Base-by-base conservation (phyloP, 2,797 vertebrate genomes). In the Coregonus sp. region DNA sequence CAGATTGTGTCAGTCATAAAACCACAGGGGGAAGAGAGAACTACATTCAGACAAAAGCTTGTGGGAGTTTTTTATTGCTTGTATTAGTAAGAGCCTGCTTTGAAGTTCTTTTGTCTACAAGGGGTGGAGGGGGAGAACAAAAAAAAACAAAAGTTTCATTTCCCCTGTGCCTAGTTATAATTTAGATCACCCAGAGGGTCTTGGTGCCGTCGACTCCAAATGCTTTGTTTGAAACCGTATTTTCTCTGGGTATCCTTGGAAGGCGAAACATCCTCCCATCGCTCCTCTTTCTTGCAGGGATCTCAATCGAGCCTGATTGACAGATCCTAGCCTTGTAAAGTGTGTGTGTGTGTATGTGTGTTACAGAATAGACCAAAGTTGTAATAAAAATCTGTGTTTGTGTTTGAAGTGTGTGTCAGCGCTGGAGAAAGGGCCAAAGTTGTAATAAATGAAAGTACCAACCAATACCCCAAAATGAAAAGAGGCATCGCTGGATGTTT, bases 11-110 rank as follows among this genome's bases (percentile, higher is more conserved):
- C 90, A 88, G 74, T 91, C 82, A 84, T 31, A 80, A 80, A 67
- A 82, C 18, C 4, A 29, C 79, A 59, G 15, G 69, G 20, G 77
- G 76, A 78, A 37, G n/a, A 81, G 80, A 18, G 81, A 16, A 75
- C 79, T 75, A 59, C 84, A 85, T 83, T 82, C 82, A 77, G 78
- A 81, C 47, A 74, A 18, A 85, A 82, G 82, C 86, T 78, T 37
- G 82, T 80, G 89, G 89, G 89, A 89, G 84, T 86, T 59, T 81
- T 90, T 89, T 86, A 85, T 84, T 80, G 86, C 83, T 89, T 86
- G 87, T 91, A 87, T 90, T 86, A 83, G 84, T 85, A 86, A 90
- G 81, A 85, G 86, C 80, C 82, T 9, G 25, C 87, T 93, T 89
- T 92, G 89, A 91, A 89, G 88, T 90, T 82, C 77, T 65, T 56